Evolutionary conservation across 2,888 invertebrate species (phyloP).

Genomic region (Chironomus riparius): DNA sequence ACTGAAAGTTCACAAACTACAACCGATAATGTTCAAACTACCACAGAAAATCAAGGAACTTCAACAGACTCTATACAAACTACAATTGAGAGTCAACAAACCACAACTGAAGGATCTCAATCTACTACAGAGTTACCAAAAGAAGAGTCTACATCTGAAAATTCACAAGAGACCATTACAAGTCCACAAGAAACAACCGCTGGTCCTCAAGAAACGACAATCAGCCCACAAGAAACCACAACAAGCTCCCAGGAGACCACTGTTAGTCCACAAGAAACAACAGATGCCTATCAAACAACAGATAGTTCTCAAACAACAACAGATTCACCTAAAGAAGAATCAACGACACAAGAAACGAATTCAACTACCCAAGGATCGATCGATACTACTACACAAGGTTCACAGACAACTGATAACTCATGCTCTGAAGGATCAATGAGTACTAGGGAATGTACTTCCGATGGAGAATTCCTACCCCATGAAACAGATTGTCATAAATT

Average conservation of each 20-base stretch:
- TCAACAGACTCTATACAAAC: too few species aligned
- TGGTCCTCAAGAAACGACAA: slow-evolving; percentile 32
- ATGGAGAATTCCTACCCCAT: slow-evolving; percentile 43
- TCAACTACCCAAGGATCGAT: neutral
- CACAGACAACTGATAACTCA: slow-evolving; percentile 13
- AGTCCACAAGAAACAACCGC: slow-evolving; percentile 14
- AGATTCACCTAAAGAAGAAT: slow-evolving; percentile 24
- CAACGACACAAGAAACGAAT: neutral
- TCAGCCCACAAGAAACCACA: slow-evolving; percentile 29
- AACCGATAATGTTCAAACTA: slow-evolving; percentile 32
- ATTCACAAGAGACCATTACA: neutral
- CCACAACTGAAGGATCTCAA: slow-evolving; percentile 31
- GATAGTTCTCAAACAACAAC: slow-evolving; percentile 28
- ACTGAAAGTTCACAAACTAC: slow-evolving; percentile 27
- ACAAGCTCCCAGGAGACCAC: neutral
- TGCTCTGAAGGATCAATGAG: slow-evolving; percentile 25
- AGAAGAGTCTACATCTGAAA: neutral
- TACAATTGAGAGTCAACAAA: slow-evolving; percentile 36
- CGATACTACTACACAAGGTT: neutral
- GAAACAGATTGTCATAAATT: slow-evolving; percentile 52
- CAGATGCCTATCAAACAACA: slow-evolving; percentile 28
- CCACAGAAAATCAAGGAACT: slow-evolving; percentile 34
- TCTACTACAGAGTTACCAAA: neutral
- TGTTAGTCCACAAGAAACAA: slow-evolving; percentile 5
- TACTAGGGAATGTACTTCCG: slow-evolving; percentile 36